Evolutionary conservation across 1,140 invertebrate genomes (phyloP).

Genomic region (Pomacea maculata): DNA sequence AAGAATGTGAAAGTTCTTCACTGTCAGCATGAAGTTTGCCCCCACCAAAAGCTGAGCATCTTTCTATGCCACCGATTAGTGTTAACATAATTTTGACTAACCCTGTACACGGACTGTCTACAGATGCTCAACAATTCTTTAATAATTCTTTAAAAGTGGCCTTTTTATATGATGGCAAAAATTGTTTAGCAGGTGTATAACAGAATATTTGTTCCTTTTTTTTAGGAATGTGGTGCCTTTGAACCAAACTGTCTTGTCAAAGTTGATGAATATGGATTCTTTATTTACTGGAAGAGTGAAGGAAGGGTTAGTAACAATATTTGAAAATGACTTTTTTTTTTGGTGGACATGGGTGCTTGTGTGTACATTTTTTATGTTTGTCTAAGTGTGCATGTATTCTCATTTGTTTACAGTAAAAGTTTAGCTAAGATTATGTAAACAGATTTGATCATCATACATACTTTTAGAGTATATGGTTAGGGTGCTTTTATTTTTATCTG

Average conservation of each 20-base stretch:
- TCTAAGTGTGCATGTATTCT: not conserved
- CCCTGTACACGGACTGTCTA: not conserved
- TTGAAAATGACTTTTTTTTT: conserved; percentile 97
- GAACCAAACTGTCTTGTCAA: conserved; percentile 85
- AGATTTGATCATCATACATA: not conserved
- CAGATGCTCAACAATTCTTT: no score
- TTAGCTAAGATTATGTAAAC: not conserved
- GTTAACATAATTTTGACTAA: conserved; percentile 2
- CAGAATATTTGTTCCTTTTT: conserved; percentile 9
- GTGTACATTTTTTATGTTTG: not conserved
- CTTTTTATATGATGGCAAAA: no score
- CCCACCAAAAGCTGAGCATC: no score
- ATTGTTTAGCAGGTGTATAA: no score
- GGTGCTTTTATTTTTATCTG: not conserved
- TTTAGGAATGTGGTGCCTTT: conserved; percentile 50
- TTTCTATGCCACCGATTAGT: no score
- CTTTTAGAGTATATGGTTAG: not conserved
- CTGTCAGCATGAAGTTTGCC: no score
- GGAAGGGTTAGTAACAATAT: conserved; percentile 77
- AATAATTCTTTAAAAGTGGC: no score
- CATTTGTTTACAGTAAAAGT: not conserved
- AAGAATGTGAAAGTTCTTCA: no score
- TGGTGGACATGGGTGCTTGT: conserved; percentile 79
- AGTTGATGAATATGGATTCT: conserved; percentile 99
- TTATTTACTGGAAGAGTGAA: conserved; percentile 99